Evolutionary conservation across 2,113 vertebrate genomes (phyloP), one percentile per base, ranked within the genome.

Genomic region (Periophthalmodon schlosseri): DNA sequence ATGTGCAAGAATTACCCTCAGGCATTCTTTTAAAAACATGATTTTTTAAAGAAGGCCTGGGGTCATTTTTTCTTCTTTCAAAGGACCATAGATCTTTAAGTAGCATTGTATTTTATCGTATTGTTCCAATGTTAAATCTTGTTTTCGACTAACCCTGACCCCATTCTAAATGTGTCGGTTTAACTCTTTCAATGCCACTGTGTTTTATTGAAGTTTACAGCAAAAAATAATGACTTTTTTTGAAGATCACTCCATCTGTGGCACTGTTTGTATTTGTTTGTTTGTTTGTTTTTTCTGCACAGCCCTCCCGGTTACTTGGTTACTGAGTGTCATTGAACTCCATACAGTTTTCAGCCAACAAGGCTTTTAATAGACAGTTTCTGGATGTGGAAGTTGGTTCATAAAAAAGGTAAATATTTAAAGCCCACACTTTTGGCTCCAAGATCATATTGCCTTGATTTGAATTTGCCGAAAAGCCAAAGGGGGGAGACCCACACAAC

Each of bases 391-490:
- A 28, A 28, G 28, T 28, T 44, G 10, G 39, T 64, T 71, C 50
- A 70, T 23, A 34, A 70, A 75, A 75, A 39, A 34, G 23, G 0
- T 39, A 1, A 64, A 69, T 9, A 46, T 44, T n/a, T 52, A 33
- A 36, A 58, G 58, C 68, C 23, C 61, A 49, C 34, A 2, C 20
- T 54, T 70, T 79, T 50, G 36, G 58, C 66, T 64, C 68, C 12
- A 2, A 74, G 47, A 15, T 64, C 52, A 68, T 60, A 61, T 73
- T 70, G 36, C 72, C 46, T 75, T 54, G 9, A 78, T 69, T 79
- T 80, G 20, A 69, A 28, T 75, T 78, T 47, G 23, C 46, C 15
- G 79, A 67, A 69, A 61, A 68, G 36, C 56, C 1, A 18, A 21
- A 61, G 50, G 46, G 54, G 44, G 49, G 44, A 28, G 20, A 44